Evolutionary conservation across 2,797 vertebrate genomes (phyloP).

Genomic region (Cossypha polioptera): DNA sequence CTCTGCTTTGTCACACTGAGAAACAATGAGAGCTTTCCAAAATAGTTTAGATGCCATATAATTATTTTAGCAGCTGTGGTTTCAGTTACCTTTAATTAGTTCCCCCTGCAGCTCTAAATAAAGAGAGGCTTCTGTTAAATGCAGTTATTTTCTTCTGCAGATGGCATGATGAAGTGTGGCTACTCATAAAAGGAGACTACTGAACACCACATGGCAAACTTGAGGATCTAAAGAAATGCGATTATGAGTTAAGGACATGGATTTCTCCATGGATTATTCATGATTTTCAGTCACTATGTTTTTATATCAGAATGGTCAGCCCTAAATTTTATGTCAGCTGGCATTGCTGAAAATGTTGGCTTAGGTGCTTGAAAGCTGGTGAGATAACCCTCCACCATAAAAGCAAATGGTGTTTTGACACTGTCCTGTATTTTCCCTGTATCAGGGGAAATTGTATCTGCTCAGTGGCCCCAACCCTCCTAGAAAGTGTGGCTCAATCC

Average conservation of each 20-base stretch:
- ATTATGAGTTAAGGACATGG: background rate
- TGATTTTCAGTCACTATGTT: background rate
- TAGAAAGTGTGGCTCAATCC: background rate
- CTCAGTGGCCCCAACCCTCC: background rate
- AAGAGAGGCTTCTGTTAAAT: conserved; percentile 54
- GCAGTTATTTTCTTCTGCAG: conserved; percentile 60
- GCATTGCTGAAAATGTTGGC: background rate
- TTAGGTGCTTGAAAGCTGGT: background rate
- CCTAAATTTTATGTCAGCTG: background rate
- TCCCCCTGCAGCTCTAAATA: conserved; percentile 62
- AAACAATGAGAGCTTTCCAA: conserved; percentile 17
- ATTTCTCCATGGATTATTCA: background rate
- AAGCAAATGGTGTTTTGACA: background rate
- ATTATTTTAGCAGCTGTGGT: conserved; percentile 65
- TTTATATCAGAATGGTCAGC: background rate
- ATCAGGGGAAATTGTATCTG: background rate
- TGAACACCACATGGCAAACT: background rate
- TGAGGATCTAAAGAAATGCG: background rate
- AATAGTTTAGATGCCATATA: conserved; percentile 26
- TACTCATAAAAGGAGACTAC: conserved; percentile 18
- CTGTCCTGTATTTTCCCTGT: background rate
- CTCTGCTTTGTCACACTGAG: background rate
- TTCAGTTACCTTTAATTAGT: conserved; percentile 73
- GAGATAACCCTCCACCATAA: background rate
- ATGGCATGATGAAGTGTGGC: conserved; percentile 41